A percentile compares a stretch with the other conserved stretches of the same genome.
phyloP scores from a whole-genome alignment of 1,140 invertebrate genomes.

The Oryctes rhinoceros region DNA sequence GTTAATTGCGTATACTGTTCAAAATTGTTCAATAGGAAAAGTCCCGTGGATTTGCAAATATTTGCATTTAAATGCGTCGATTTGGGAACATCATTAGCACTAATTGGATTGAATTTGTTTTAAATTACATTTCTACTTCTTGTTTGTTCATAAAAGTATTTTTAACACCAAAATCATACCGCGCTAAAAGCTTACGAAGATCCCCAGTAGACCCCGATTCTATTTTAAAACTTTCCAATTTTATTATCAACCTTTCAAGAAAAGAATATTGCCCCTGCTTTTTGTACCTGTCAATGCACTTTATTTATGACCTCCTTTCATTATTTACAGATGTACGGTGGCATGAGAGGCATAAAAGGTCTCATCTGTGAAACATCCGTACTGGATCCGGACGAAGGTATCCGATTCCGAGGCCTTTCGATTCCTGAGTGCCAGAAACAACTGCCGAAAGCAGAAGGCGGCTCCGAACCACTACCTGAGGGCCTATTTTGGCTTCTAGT shows the following conservation, averaged over 20 bases:
- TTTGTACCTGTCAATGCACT: not conserved
- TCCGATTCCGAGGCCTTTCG: conserved; percentile 88
- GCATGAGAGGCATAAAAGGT: conserved; percentile 91
- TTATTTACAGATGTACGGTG: conserved; percentile 83
- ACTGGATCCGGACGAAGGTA: conserved; percentile 88
- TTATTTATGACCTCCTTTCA: conserved; percentile 12
- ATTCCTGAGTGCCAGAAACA: conserved; percentile 90
- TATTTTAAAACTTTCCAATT: not conserved
- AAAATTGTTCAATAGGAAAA: too few species aligned
- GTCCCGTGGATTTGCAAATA: too few species aligned
- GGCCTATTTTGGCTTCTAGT: conserved; percentile 90
- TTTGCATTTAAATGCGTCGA: too few species aligned
- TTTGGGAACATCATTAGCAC: too few species aligned
- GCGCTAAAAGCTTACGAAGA: too few species aligned
- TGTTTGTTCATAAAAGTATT: too few species aligned
- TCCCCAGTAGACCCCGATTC: too few species aligned
- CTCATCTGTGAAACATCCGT: conserved; percentile 91
- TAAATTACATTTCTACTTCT: too few species aligned
- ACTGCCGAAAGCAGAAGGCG: conserved; percentile 82
- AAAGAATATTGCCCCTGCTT: not conserved
- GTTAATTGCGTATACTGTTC: too few species aligned
- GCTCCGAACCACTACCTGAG: conserved; percentile 85
- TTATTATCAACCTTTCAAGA: not conserved
- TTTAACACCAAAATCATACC: too few species aligned
- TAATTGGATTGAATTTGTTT: too few species aligned